These are phyloP conservation scores for Oscheius sp. DNA, from an alignment of 2,888 invertebrate genomes.

Conservation along the genomic window DNA sequence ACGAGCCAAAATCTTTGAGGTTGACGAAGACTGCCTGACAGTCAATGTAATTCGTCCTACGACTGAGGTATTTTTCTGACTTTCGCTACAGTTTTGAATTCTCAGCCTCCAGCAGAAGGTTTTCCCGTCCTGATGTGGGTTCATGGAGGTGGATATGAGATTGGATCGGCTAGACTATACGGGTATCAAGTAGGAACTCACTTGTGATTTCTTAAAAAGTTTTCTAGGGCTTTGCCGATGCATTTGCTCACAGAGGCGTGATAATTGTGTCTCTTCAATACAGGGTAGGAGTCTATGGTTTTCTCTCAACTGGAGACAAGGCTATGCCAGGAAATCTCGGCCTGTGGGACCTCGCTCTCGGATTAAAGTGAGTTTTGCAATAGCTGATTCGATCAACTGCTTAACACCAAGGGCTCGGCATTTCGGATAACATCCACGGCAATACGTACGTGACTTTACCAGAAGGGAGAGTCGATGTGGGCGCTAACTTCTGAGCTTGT, in stretches of 20 bases:
- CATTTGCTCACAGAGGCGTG: conserved; percentile 44
- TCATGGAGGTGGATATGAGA: conserved; percentile 39
- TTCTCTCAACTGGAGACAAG: conserved; percentile 49
- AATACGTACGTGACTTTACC: too few relatives aligned
- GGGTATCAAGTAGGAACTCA: conserved; percentile 23
- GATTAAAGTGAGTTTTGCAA: conserved; percentile 38
- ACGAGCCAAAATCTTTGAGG: conserved; percentile 3
- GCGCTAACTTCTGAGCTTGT: too few relatives aligned
- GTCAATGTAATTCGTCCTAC: conserved; percentile 36
- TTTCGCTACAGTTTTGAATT: neutral
- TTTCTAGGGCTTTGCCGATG: conserved; percentile 42
- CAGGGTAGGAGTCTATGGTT: conserved; percentile 52
- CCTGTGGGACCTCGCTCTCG: conserved; percentile 50
- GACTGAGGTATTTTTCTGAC: conserved; percentile 5
- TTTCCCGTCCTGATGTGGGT: conserved; percentile 34
- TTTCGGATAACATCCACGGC: too few relatives aligned
- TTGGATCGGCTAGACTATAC: conserved; percentile 35
- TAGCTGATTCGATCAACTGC: neutral
- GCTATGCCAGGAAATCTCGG: conserved; percentile 56
- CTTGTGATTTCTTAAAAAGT: neutral
- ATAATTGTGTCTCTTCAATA: conserved; percentile 60
- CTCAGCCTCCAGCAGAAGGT: conserved; percentile 17
- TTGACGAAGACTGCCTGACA: conserved; percentile 35
- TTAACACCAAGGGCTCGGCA: too few relatives aligned
- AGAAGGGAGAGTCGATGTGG: too few relatives aligned